These are phyloP conservation scores for Ophioninae sp. DNA, from an alignment of 2,888 invertebrate genomes.

Conservation along the genomic window DNA sequence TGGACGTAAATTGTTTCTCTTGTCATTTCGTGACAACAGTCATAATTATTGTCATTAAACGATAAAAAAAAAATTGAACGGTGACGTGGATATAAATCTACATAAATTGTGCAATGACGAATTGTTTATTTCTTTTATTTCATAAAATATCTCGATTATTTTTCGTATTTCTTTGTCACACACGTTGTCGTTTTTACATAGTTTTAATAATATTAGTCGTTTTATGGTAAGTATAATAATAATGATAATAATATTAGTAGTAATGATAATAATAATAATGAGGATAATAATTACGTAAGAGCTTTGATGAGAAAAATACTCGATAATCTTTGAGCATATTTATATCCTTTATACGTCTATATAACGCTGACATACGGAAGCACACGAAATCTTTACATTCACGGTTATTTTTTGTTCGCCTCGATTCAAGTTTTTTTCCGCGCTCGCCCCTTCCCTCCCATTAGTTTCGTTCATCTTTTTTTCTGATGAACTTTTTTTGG, in stretches of 20 bases:
- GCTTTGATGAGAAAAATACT: constrained; percentile 56
- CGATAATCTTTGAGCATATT: constrained; percentile 57
- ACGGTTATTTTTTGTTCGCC: constrained; percentile 56
- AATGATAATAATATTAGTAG: constrained; percentile 5
- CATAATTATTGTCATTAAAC: too few relatives aligned
- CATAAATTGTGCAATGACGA: constrained; percentile 39
- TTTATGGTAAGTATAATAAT: constrained; percentile 33
- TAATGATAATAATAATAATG: constrained; percentile 20
- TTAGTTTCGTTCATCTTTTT: constrained; percentile 10
- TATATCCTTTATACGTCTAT: constrained; percentile 65
- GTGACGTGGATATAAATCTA: constrained; percentile 17
- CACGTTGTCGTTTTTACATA: constrained; percentile 34
- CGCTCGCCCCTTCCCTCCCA: constrained; percentile 14
- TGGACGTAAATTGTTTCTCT: neutral
- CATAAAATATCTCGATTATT: constrained; percentile 35
- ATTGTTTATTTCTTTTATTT: constrained; percentile 33
- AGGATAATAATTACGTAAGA: constrained; percentile 44
- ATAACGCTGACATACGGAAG: constrained; percentile 71
- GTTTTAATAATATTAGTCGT: constrained; percentile 18
- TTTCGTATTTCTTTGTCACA: constrained; percentile 36
- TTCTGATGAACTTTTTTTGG: neutral
- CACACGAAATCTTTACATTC: constrained; percentile 73
- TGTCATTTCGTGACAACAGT: too few relatives aligned
- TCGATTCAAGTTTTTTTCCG: constrained; percentile 15
- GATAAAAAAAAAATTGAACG: neutral